Percentiles rank a stretch among this genome's conserved stretches.
phyloP scores from a whole-genome alignment of 2,113 vertebrate species.

The Oxyruncus cristatus region DNA sequence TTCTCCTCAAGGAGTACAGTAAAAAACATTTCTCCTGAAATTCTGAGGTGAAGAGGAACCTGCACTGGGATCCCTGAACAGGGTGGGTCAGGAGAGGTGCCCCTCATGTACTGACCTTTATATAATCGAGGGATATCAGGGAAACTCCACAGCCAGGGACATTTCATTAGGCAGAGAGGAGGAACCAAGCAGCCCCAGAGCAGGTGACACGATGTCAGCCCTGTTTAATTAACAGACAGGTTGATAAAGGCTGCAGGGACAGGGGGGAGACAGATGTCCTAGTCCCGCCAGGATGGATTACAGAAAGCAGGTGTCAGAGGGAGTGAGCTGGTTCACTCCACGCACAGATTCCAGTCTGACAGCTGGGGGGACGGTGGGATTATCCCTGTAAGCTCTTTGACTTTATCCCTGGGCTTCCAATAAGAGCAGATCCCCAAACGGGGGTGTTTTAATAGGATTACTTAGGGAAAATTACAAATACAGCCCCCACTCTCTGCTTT shows the following conservation, averaged over 20 bases:
- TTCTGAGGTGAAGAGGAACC: neutral
- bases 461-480: neutral
- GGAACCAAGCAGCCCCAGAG: neutral
- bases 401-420: neutral
- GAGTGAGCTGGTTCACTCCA: neutral
- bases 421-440: neutral
- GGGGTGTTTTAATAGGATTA: neutral
- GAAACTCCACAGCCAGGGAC: neutral
- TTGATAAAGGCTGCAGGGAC: neutral
- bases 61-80: neutral
- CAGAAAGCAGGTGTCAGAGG: no score
- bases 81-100: accelerated
- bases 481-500: no score
- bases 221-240: no score
- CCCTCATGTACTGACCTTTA: neutral
- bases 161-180: neutral
- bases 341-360: no score
- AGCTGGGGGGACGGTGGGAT: neutral
- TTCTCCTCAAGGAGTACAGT: neutral
- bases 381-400: neutral
- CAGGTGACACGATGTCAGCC: neutral
- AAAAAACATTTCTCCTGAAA: neutral
- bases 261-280: no score
- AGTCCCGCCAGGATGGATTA: neutral
- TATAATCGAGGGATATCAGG: neutral